Conservation (phyloP, 2,113 vertebrate species). For the Spheniscus mendiculus region DNA sequence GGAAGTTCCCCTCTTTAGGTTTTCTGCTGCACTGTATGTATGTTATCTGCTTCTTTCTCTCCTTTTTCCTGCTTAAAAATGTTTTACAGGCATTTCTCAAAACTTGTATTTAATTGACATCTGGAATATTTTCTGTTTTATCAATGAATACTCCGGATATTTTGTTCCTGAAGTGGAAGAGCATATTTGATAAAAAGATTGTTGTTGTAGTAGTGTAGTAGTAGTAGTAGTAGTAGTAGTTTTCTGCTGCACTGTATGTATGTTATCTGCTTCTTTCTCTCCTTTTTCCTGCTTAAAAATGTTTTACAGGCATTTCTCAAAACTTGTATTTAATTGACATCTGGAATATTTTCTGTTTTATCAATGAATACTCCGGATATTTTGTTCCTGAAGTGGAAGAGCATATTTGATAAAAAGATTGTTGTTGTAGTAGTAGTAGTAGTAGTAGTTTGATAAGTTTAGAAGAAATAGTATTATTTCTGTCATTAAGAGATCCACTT, state of each 20-base stretch:
- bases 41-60: background rate
- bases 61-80: background rate
- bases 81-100: background rate
- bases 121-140: background rate
- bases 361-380: background rate
- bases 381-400: slow-evolving; percentile 11
- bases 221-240: background rate
- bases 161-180: slow-evolving; percentile 11
- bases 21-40: background rate
- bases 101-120: background rate
- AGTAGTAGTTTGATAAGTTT: slow-evolving; percentile 6
- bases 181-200: background rate
- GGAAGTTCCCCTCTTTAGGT: background rate
- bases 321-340: background rate
- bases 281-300: background rate
- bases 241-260: background rate
- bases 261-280: background rate
- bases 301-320: background rate
- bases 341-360: background rate
- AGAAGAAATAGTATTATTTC: slow-evolving; percentile 50
- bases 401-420: background rate
- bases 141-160: background rate
- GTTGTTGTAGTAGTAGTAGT: no score
- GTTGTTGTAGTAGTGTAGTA: no score
- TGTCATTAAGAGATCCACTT: slow-evolving; percentile 51